phyloP scores from a whole-genome alignment of 2,113 vertebrate genomes.

The Phycodurus eques region DNA sequence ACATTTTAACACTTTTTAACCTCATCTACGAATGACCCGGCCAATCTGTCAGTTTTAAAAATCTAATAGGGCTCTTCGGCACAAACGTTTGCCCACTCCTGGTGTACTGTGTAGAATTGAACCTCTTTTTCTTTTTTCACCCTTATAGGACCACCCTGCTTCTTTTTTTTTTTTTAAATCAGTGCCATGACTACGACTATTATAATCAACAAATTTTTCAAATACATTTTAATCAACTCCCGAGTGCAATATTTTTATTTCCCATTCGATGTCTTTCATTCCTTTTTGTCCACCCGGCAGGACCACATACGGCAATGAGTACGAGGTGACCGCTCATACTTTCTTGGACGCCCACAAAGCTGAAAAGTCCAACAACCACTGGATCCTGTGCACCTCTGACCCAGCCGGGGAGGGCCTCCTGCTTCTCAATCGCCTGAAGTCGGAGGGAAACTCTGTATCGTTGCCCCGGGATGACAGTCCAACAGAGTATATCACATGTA shows the following conservation, averaged over 20 bases:
- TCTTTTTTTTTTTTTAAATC: too few species aligned
- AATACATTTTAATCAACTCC: not conserved
- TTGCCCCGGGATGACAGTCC: not conserved
- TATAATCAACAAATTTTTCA: too few species aligned
- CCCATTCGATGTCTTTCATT: not conserved
- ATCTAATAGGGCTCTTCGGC: too few species aligned
- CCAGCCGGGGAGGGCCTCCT: conserved; percentile 52
- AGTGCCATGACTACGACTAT: too few species aligned
- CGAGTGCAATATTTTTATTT: not conserved
- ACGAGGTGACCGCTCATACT: conserved; percentile 84
- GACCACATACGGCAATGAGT: conserved; percentile 83
- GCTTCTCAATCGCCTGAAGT: conserved; percentile 45
- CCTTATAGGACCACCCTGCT: too few species aligned
- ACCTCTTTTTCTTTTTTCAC: too few species aligned
- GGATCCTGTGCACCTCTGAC: conserved; percentile 80
- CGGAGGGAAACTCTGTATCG: not conserved
- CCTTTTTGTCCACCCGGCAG: conserved; percentile 64
- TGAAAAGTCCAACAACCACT: conserved; percentile 85
- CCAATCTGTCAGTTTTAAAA: too few species aligned
- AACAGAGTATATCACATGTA: not conserved
- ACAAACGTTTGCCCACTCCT: too few species aligned
- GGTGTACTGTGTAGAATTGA: too few species aligned
- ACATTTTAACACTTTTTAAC: too few species aligned
- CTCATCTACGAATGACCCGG: too few species aligned
- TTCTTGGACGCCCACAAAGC: conserved; percentile 81